A percentile compares a stretch with the other conserved stretches of the same genome.
Evolutionary conservation across 2,797 vertebrate species (phyloP).

Genomic region (Enteromius afrohamiltoni): DNA sequence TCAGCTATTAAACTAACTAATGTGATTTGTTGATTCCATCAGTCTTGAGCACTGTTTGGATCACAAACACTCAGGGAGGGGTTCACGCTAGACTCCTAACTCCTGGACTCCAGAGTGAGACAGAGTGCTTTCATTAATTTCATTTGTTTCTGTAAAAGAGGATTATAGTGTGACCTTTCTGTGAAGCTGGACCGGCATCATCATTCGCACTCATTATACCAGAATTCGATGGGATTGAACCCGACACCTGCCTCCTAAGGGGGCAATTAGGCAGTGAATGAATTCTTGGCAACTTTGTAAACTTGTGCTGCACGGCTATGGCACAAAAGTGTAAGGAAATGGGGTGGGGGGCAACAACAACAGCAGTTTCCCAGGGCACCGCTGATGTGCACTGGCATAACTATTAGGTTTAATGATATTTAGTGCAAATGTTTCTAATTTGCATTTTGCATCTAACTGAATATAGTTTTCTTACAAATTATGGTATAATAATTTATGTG

Average conservation of each 20-base stretch:
- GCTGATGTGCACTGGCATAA: slow-evolving; percentile 65
- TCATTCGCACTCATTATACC: slow-evolving; percentile 92
- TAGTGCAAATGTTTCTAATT: slow-evolving; percentile 20
- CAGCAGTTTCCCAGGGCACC: slow-evolving; percentile 64
- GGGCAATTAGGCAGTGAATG: slow-evolving; percentile 82
- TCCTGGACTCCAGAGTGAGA: slow-evolving; percentile 63
- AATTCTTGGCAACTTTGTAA: slow-evolving; percentile 80
- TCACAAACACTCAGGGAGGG: slow-evolving; percentile 57
- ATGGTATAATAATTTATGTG: background rate
- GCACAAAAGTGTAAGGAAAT: slow-evolving; percentile 62
- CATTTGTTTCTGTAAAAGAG: slow-evolving; percentile 87
- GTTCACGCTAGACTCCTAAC: slow-evolving; percentile 7
- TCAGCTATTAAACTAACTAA: slow-evolving; percentile 70
- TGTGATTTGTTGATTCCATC: slow-evolving; percentile 58
- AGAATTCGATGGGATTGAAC: slow-evolving; percentile 78
- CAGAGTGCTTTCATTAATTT: slow-evolving; percentile 83
- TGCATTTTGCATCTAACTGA: background rate
- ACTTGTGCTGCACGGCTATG: slow-evolving; percentile 72
- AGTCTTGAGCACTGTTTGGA: slow-evolving; percentile 59
- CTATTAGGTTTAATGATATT: slow-evolving; percentile 67
- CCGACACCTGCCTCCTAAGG: slow-evolving; percentile 81
- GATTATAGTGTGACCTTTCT: slow-evolving; percentile 90
- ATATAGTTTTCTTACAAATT: background rate
- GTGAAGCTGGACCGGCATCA: slow-evolving; percentile 79
- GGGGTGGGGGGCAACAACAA: slow-evolving; percentile 52